Evolutionary conservation across 2,888 invertebrate species (phyloP), one percentile per base, ranked within the genome.

Genomic region (Erebia palarica): DNA sequence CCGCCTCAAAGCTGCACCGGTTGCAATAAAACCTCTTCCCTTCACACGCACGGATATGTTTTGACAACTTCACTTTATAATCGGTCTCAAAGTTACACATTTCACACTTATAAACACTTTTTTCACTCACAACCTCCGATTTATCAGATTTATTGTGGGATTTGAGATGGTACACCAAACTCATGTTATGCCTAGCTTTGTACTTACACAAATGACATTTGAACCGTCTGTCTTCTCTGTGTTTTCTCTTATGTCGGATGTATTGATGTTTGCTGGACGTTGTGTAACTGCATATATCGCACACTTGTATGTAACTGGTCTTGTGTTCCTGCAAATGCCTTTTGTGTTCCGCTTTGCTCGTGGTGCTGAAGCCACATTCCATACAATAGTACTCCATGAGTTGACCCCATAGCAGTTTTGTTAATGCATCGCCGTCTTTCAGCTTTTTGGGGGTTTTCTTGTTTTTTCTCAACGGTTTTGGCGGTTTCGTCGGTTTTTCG

Each of bases 141-240:
- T 14, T 51, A 13, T 51, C 49, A 3, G n/a, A 36, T 36, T n/a
- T 51, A 14, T 71, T 70, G 13, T 92, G 91, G 0, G 82, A 78
- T 14, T 86, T 86, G 7, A 92, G 16, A 68, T 92, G 92, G 60
- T 89, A 90, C 0, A 87, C 75, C 0, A 92, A 21, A 27, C 86
- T 87, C 89, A 91, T 90, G 44, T 83, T 83, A 18, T 90, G 88
- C 0, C 81, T 81, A 0, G 91, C 88, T n/a, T 78, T 79, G 36
- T 86, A 91, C 0, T 81, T 81, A 27, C 92, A 91, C 0, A 87
- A n/a, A 0, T 86, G 84, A 4, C 91, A 91, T 21, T 83, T 83
- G 73, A 75, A 88, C 0, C 79, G 75, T 8, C 84, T 86, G 0
- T 87, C 86, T 0, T 81, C 84, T 5, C 77, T 78, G 18, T 92